These are phyloP conservation scores for Melitaea athalia DNA, from an alignment of 2,888 invertebrate genomes.

Conservation along the genomic window DNA sequence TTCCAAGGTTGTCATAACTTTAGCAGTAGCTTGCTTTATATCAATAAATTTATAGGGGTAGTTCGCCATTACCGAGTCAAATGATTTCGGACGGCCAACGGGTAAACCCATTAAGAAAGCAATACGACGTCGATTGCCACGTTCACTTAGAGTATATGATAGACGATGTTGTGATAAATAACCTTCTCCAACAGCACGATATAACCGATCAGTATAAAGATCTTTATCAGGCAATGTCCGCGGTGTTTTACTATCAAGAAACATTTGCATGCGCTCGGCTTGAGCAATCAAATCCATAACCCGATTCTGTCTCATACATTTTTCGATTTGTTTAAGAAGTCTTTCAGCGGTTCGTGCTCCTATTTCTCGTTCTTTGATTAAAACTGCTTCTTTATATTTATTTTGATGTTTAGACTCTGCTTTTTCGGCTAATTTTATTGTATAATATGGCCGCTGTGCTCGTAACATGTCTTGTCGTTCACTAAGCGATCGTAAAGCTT, in stretches of 20 bases:
- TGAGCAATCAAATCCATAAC: constrained; percentile 69
- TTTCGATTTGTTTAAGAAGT: constrained; percentile 63
- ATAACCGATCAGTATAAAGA: constrained; percentile 66
- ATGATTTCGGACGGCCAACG: constrained; percentile 68
- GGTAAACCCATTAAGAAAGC: constrained; percentile 75
- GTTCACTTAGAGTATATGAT: constrained; percentile 72
- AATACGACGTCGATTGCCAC: constrained; percentile 71
- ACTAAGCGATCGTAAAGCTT: constrained; percentile 64
- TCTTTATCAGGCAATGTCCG: constrained; percentile 73
- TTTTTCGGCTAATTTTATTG: constrained; percentile 69
- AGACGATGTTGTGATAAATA: constrained; percentile 69
- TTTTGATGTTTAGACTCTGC: constrained; percentile 69
- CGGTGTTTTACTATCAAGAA: constrained; percentile 68
- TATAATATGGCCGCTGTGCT: constrained; percentile 72
- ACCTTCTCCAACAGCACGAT: constrained; percentile 71
- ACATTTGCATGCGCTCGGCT: constrained; percentile 75
- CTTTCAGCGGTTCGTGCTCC: constrained; percentile 68
- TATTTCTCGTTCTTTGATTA: constrained; percentile 65
- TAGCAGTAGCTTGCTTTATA: constrained; percentile 65
- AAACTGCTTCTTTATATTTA: constrained; percentile 62
- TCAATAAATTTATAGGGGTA: constrained; percentile 74
- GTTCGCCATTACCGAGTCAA: constrained; percentile 75
- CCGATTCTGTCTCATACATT: constrained; percentile 60
- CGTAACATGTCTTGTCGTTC: constrained; percentile 74
- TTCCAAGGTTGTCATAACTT: constrained; percentile 60